Conservation (phyloP, 1,140 invertebrate species). For the Drosophila orena region DNA sequence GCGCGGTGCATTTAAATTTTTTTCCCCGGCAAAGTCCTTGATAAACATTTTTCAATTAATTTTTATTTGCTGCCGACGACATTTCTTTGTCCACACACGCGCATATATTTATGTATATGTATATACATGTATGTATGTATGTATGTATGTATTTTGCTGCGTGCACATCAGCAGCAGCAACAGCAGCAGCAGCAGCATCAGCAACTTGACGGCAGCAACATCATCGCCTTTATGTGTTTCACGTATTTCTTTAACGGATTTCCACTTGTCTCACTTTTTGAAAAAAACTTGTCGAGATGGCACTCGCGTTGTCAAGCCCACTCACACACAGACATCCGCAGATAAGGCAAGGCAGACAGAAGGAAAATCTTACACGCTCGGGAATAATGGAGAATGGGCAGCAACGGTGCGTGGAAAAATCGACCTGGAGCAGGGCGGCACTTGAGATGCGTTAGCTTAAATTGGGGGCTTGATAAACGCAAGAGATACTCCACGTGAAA, state of each 20-base stretch:
- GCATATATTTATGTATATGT: constrained; percentile 34
- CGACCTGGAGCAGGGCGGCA: constrained; percentile 2
- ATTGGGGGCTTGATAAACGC: constrained; percentile 19
- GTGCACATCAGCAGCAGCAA: constrained; percentile 10
- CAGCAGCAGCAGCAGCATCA: constrained; percentile 7
- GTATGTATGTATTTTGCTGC: too few relatives aligned
- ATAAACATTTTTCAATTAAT: constrained; percentile 84
- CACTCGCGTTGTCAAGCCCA: constrained; percentile 66
- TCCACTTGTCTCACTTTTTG: constrained; percentile 79
- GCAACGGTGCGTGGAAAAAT: constrained; percentile 48
- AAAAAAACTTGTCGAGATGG: constrained; percentile 75
- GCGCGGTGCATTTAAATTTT: constrained; percentile 51
- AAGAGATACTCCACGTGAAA: constrained; percentile 4
- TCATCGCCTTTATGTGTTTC: constrained; percentile 71
- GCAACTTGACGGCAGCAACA: constrained; percentile 26
- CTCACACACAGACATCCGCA: constrained; percentile 20
- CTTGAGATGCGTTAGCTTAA: constrained; percentile 7
- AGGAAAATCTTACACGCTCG: constrained; percentile 28
- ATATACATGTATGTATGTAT: constrained; percentile 23
- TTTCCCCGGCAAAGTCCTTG: constrained; percentile 66
- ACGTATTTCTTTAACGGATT: constrained; percentile 81
- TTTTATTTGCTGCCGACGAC: constrained; percentile 79
- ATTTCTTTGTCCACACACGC: constrained; percentile 63
- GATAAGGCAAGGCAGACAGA: constrained; percentile 22
- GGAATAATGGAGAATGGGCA: constrained; percentile 24